Percentiles rank a stretch among this genome's conserved stretches.
phyloP scores from a whole-genome alignment of 2,888 invertebrate genomes.

The Euproctis similis region DNA sequence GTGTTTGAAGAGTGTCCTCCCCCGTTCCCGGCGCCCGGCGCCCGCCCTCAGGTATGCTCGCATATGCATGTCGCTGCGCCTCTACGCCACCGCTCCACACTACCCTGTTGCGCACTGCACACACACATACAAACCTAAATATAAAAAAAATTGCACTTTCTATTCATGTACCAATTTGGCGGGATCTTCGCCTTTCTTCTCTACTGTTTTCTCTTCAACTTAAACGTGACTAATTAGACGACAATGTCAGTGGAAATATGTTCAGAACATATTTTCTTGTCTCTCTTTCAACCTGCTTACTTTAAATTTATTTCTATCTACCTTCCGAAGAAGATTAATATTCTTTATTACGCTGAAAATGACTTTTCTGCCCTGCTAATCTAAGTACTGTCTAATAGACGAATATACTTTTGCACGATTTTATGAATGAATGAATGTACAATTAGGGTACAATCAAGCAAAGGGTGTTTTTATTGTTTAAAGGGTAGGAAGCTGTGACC shows the following conservation, averaged over 20 bases:
- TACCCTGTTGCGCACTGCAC: constrained; percentile 70
- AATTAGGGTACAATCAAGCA: constrained; percentile 3
- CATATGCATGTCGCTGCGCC: constrained; percentile 24
- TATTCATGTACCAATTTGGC: constrained; percentile 21
- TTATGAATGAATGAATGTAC: too few relatives aligned
- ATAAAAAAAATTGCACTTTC: too few relatives aligned
- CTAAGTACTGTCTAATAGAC: too few relatives aligned
- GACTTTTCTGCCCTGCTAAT: too few relatives aligned
- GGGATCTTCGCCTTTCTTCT: constrained; percentile 23
- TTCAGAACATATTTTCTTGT: constrained; percentile 9
- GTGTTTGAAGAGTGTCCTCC: constrained; percentile 30
- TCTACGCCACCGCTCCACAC: constrained; percentile 31
- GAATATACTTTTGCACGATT: too few relatives aligned
- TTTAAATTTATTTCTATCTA: too few relatives aligned
- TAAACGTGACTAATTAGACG: constrained; percentile 6
- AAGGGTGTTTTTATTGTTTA: constrained; percentile 14
- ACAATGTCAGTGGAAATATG: not conserved
- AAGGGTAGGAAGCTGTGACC: constrained; percentile 9
- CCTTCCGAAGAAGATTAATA: too few relatives aligned
- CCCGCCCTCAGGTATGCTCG: constrained; percentile 54
- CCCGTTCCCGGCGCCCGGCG: constrained; percentile 50
- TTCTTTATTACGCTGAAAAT: too few relatives aligned
- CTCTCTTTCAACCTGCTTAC: constrained; percentile 18
- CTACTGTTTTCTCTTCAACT: constrained; percentile 15
- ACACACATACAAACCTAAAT: constrained; percentile 54